Percentiles rank a stretch among this genome's conserved stretches.
These are phyloP conservation scores for Anthophora plumipes DNA, from an alignment of 2,888 invertebrate genomes.

Conservation along the genomic window DNA sequence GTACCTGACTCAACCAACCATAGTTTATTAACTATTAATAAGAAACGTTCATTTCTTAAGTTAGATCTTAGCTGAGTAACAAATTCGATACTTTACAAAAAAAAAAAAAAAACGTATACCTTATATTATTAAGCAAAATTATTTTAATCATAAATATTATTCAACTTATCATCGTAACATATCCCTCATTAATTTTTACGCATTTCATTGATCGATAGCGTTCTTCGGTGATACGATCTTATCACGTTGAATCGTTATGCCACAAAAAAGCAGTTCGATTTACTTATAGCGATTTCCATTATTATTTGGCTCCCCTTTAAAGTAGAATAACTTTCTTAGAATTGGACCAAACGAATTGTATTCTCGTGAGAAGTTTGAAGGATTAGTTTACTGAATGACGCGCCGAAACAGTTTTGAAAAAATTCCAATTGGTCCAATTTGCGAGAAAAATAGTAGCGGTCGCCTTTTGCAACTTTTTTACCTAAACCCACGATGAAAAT, in stretches of 20 bases:
- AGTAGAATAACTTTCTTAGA: too few relatives aligned
- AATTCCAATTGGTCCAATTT: too few relatives aligned
- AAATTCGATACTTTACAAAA: background rate
- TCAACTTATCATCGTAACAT: background rate
- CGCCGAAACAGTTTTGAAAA: too few relatives aligned
- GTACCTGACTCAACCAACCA: background rate
- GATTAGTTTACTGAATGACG: too few relatives aligned
- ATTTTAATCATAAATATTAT: too few relatives aligned
- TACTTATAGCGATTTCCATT: too few relatives aligned
- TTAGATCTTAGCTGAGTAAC: background rate
- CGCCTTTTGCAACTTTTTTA: too few relatives aligned
- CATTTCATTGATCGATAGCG: background rate
- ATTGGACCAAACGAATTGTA: too few relatives aligned
- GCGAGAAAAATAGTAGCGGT: too few relatives aligned
- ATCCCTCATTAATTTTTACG: background rate
- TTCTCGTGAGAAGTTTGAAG: too few relatives aligned
- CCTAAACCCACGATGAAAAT: too few relatives aligned
- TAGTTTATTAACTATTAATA: background rate
- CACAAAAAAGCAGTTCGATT: background rate
- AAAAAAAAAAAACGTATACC: background rate
- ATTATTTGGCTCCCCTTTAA: too few relatives aligned
- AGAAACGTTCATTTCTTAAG: background rate
- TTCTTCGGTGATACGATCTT: background rate
- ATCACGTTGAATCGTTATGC: background rate
- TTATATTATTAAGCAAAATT: background rate